Evolutionary conservation across 1,140 invertebrate species (phyloP), one percentile per base, ranked within the genome.

Genomic region (Colletes latitarsis): DNA sequence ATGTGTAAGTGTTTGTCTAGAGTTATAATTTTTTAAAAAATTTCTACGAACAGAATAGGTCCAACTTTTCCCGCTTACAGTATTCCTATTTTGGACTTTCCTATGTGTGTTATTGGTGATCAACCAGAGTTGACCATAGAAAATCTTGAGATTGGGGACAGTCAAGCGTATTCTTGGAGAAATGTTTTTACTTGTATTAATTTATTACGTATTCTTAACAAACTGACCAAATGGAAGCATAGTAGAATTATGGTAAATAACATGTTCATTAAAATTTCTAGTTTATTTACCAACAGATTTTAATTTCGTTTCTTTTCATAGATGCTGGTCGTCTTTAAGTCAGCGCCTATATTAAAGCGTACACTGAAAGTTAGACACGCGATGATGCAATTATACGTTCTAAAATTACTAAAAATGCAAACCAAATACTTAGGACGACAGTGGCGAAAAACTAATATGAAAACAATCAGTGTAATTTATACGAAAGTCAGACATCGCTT

Each of bases 321-420:
- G 96, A 99, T 99, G 98, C 94, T 99, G 66, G 99, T 99, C 64
- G 98, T 99, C 3, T 99, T 99, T 92, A 99, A 99, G 94, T 99
- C 99, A 67, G 98, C 99, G 9, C 99, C 99, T 0, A 99, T 99
- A 86, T 94, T 99, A 57, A 99, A 99, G 93, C 95, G 98, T 83
- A 98, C 98, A 9, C 94, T 99, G 12, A 99, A 99, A 95, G 97
- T 98, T 0, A 95, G 97, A 72, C 98, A 99, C 93, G 98, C 98
- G 3, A 97, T 99, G 96, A 98, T 99, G 95, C 99, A 99, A 93
- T 94, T 99, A 71, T 99, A 99, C 93, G 98, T 99, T 8, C 94
- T 99, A 60, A 99, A 99, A 93, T 94, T 99, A 52, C 93, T 99
- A 0, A 99, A 99, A 94, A 99, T 99, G 98, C 99, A 99, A 94